Base-by-base conservation (phyloP, 2,888 invertebrate species). In the Polymixis flavicincta region DNA sequence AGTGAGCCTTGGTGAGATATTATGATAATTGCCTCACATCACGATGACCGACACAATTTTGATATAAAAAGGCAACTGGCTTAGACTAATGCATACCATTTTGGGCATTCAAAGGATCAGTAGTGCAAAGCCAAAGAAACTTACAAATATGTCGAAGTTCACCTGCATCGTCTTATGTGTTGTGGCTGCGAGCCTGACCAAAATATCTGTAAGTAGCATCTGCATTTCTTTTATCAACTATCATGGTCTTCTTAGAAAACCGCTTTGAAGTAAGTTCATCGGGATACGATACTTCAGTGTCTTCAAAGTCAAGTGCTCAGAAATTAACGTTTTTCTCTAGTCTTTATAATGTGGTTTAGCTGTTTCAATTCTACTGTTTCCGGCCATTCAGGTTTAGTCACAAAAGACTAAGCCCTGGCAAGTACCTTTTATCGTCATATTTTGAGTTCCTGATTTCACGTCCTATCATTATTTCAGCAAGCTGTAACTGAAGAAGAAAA, bases 401-500 rank as follows among this genome's bases (percentile, higher is more conserved):
- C 19, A 48, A 74, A 57, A 7, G 14, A 57, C 9, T 17, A 9
- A 70, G 25, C 28, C 42, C 7, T 63, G 5, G 13, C 6, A 17
- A 42, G 28, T 50, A 25, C 0, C 14, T n/a, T n/a, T 37, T 2
- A 60, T 8, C 3, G 11, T 22, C 1, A 25, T 11, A 63, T 45
- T 59, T 59, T 4, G 0, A n/a, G 48, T 52, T 67, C 7, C 22
- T 32, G n/a, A 54, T 75, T 32, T 32, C 11, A 60, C 2, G 9
- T 22, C n/a, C 42, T 1, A 2, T 48, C 37, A 11, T 50, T 45
- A 60, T 48, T 22, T 28, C 67, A 68, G 22, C 42, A 88, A 80
- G 89, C 88, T 19, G 5, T 86, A 19, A 70, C 83, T 1, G 85
- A 88, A 25, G 85, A 83, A 65, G 89, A 88, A n/a, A 87, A 81